phyloP scores from a whole-genome alignment of 2,888 invertebrate genomes.

The Lypha dubia region DNA sequence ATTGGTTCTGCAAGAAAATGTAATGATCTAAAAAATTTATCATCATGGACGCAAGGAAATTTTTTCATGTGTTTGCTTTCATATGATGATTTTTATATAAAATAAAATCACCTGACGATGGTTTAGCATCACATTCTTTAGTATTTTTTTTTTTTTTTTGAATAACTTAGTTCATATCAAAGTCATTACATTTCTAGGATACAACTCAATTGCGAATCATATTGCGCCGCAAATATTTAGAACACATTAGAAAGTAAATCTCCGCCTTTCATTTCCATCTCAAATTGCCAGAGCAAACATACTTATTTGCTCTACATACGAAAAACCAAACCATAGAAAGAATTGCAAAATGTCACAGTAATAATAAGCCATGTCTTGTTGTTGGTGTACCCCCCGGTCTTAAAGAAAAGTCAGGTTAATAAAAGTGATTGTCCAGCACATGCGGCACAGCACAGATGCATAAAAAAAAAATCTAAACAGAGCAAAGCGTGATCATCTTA shows the following conservation, averaged over 20 bases:
- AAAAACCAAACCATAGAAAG: not conserved
- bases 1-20: too few species aligned
- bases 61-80: too few species aligned
- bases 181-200: not conserved
- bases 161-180: too few species aligned
- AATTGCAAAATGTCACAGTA: conserved; percentile 52
- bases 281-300: not conserved
- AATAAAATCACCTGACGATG: too few species aligned
- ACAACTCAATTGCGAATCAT: conserved; percentile 13
- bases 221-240: conserved; percentile 53
- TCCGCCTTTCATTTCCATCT: conserved; percentile 66
- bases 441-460: too few species aligned
- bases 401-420: conserved; percentile 64
- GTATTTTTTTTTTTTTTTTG: too few species aligned
- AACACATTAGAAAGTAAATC: conserved; percentile 71
- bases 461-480: conserved; percentile 10
- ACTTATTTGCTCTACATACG: conserved; percentile 29
- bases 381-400: too few species aligned
- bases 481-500: conserved; percentile 58
- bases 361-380: conserved; percentile 50
- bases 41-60: too few species aligned
- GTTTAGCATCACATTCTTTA: too few species aligned
- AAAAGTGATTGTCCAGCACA: conserved; percentile 68
- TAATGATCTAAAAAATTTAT: too few species aligned
- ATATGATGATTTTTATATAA: too few species aligned